Conservation (phyloP, 2,888 invertebrate species). For the Mythimna vitellina region DNA sequence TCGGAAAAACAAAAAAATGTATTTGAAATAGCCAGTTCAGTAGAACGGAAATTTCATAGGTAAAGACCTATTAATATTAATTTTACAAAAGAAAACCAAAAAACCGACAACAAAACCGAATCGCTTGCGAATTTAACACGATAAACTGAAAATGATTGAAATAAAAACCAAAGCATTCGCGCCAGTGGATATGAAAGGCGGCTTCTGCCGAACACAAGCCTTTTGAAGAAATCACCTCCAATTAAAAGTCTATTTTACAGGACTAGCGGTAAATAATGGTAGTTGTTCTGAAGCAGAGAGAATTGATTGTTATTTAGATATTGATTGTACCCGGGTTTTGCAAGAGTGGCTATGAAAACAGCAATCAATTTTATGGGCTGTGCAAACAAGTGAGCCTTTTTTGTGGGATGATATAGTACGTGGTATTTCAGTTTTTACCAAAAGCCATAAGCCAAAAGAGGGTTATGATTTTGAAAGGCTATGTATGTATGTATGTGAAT, state of each 20-base stretch:
- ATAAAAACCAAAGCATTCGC: constrained; percentile 15
- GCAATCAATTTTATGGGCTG: constrained; percentile 1
- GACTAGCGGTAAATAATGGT: constrained; percentile 19
- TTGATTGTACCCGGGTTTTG: constrained; percentile 7
- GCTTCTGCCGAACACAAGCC: no score
- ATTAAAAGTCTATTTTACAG: constrained; percentile 26
- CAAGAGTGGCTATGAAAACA: constrained; percentile 19
- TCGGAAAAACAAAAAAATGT: no score
- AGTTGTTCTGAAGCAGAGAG: constrained; percentile 19
- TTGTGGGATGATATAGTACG: background rate
- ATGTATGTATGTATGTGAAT: no score
- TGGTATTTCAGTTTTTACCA: background rate
- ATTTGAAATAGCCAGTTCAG: no score
- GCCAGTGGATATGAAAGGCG: constrained; percentile 11
- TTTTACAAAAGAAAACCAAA: background rate
- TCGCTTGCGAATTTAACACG: constrained; percentile 3
- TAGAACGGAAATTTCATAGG: no score
- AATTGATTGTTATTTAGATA: constrained; percentile 43
- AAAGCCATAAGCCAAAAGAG: no score
- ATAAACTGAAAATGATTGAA: constrained; percentile 15
- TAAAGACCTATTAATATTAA: background rate
- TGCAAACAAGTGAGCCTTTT: no score
- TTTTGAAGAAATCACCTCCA: constrained; percentile 36
- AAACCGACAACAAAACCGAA: constrained; percentile 16
- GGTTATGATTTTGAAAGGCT: no score